Evolutionary conservation across 2,797 vertebrate genomes (phyloP), one percentile per base, ranked within the genome.

Genomic region (Limosa lapponica): DNA sequence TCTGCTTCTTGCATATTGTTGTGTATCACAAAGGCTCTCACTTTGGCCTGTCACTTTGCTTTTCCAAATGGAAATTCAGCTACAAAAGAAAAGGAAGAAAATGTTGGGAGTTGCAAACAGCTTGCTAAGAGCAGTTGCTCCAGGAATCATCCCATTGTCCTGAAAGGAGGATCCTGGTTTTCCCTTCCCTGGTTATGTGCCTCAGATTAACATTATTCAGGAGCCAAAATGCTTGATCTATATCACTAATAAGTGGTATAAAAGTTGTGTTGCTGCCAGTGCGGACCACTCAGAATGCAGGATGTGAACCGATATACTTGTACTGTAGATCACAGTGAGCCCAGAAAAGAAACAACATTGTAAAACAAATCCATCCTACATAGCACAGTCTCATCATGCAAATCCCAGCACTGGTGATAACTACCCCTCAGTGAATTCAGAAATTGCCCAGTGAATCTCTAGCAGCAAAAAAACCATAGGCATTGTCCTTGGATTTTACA

Each of bases 151-250:
- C 39, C 20, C 7, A 0, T 65, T 87, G n/a, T 82, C 55, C 37
- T 82, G 64, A 83, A 86, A 91, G 27, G 3, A 52, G 13, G n/a
- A 74, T 74, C n/a, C 59, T 71, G 7, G 34, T 70, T 79, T 96
- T 96, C 43, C 37, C 70, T 82, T 95, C 90, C 69, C 77, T 86
- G 55, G 16, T 67, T 88, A 51, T 51, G 19, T 89, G 81, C 28
- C 66, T 78, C 77, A 90, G 73, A 93, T 97, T 89, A 95, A 91
- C 87, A 83, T 95, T 94, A 97, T 97, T 97, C 96, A 81, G 90
- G 73, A 82, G 34, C 87, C 89, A 89, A 88, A 95, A 97, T 77
- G 65, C 74, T 96, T 97, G 95, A 98, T 97, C 98, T 97, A 96
- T 97, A 93, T 97, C 87, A 90, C 92, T 97, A 97, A 96, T 97